Base-by-base conservation (phyloP, 2,888 invertebrate genomes). In the Cryptus armator region DNA sequence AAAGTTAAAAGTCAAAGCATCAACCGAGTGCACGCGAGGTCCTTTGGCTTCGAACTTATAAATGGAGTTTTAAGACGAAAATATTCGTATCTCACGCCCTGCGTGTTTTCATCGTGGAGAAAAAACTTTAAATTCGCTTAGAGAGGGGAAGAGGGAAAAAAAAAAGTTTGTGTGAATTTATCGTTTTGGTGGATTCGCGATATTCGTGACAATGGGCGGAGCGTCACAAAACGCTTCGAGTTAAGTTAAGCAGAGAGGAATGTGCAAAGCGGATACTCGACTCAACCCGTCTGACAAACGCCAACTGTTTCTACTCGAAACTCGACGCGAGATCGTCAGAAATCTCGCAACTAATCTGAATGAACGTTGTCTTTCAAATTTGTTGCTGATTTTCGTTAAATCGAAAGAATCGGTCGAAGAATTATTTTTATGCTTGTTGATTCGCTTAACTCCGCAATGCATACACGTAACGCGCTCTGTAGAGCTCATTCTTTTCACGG, bases 191-290 rank as follows among this genome's bases (percentile, higher is more conserved):
- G 51, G 64, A 32, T 29, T 32, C 3, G 62, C 51, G 71, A 3
- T 12, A 81, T 77, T 72, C 44, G 76, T 77, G 84, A 77, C 77
- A 64, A 70, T 78, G 46, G 29, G 53, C 19, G 48, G 46, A 70
- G 9, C 16, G 29, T 19, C 74, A 72, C 81, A 62, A 66, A 78
- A 81, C 81, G 81, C 77, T 77, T 84, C 37, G 37, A 37, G 37
- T 37, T 53, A 74, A 37, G 37, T 53, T 46, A 43, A 56, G 29
- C 5, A 56, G 44, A 32, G 51, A 32, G 80, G 68, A 51, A 16
- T 62, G 59, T 37, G 72, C 71, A 71, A 59, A 51, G 71, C 76
- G 70, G 70, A 76, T 32, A 53, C 66, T 70, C 51, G 68, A 10
- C 44, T 51, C 19, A 19, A 16, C 43, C 5, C 12, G 9, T 66